Evolutionary conservation across 1,140 invertebrate genomes (phyloP).

Genomic region (Limonius californicus): DNA sequence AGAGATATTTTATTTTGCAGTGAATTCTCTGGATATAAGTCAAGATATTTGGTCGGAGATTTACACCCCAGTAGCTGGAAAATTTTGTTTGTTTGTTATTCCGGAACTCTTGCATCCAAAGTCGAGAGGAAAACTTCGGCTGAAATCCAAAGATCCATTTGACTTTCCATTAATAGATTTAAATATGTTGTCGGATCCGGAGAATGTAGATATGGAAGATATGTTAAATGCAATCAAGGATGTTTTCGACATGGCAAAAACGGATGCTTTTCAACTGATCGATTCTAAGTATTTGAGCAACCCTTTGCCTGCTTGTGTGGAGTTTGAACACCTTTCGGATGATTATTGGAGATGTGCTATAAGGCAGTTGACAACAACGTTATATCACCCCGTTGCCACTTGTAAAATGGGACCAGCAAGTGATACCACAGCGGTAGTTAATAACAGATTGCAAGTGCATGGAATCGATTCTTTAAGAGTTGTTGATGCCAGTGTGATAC

Average conservation of each 20-base stretch:
- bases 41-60: no score
- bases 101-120: conserved; percentile 46
- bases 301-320: conserved; percentile 40
- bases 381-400: conserved; percentile 59
- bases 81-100: conserved; percentile 33
- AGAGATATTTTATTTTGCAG: conserved; percentile 24
- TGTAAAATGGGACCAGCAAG: conserved; percentile 58
- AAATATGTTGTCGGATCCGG: conserved; percentile 56
- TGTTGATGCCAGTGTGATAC: conserved; percentile 74
- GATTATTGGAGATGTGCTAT: conserved; percentile 65
- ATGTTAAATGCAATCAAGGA: conserved; percentile 48
- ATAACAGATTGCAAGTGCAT: conserved; percentile 48
- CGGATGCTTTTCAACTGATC: conserved; percentile 34
- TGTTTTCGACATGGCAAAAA: conserved; percentile 37
- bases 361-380: conserved; percentile 56
- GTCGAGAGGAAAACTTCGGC: conserved; percentile 52
- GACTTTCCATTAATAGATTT: conserved; percentile 65
- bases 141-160: conserved; percentile 57
- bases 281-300: not conserved
- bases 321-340: conserved; percentile 49
- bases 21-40: no score
- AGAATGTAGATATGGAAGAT: conserved; percentile 47
- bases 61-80: not conserved
- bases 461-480: conserved; percentile 59
- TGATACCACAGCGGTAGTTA: conserved; percentile 56